phyloP scores from a whole-genome alignment of 2,888 invertebrate genomes.

The Stenichneumon culpator region DNA sequence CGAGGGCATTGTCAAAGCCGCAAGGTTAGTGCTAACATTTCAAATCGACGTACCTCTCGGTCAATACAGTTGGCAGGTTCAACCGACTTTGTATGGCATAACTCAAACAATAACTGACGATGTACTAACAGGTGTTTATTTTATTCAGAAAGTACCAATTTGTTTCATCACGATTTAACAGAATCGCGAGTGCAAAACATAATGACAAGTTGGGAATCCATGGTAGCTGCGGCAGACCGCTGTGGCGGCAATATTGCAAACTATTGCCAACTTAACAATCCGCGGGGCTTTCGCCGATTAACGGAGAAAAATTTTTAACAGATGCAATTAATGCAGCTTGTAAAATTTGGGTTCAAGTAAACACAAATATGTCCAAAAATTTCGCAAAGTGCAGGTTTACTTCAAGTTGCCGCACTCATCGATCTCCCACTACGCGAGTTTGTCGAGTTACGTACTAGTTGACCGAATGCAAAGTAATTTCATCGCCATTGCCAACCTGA shows the following conservation, averaged over 20 bases:
- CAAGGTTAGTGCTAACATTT: conserved; percentile 38
- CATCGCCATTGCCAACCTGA: too few relatives aligned
- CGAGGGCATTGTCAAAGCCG: conserved; percentile 54
- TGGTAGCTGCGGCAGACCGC: conserved; percentile 31
- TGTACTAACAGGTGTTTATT: conserved; percentile 14
- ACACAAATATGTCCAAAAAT: too few relatives aligned
- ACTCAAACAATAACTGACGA: conserved; percentile 43
- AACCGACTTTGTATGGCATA: conserved; percentile 24
- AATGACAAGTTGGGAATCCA: conserved; percentile 49
- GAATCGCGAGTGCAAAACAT: conserved; percentile 57
- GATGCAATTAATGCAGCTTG: neutral
- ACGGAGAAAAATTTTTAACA: neutral
- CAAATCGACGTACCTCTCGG: conserved; percentile 49
- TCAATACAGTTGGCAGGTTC: conserved; percentile 29
- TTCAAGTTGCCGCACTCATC: too few relatives aligned
- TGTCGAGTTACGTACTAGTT: too few relatives aligned
- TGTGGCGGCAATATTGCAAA: conserved; percentile 58
- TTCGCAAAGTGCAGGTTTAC: too few relatives aligned
- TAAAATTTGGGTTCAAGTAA: too few relatives aligned
- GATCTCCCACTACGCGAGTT: too few relatives aligned
- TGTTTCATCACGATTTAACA: conserved; percentile 44
- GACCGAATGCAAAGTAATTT: too few relatives aligned
- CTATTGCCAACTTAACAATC: conserved; percentile 44
- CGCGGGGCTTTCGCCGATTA: neutral
- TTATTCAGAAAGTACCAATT: conserved; percentile 31